These are phyloP conservation scores for Anguilla marmorata DNA, from an alignment of 2,797 vertebrate species.

Conservation along the genomic window DNA sequence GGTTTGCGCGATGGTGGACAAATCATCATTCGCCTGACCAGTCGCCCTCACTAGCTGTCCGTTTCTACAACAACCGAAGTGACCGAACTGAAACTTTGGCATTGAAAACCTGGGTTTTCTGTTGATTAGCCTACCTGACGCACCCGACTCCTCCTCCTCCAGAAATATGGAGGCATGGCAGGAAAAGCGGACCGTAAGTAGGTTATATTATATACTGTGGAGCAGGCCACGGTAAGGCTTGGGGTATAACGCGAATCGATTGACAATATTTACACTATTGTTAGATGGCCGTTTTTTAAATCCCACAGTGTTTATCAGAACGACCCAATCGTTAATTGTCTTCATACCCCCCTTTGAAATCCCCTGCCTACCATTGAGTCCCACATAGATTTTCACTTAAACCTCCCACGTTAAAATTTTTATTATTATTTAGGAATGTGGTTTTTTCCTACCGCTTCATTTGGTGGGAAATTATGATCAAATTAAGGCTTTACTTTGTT, in stretches of 20 bases:
- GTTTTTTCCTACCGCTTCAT: neutral
- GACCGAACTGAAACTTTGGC: neutral
- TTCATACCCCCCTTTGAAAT: neutral
- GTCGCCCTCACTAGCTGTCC: neutral
- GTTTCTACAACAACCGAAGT: constrained; percentile 25
- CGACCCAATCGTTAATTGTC: neutral
- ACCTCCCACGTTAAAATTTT: neutral
- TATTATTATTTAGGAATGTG: neutral
- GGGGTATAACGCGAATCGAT: neutral
- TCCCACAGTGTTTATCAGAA: neutral
- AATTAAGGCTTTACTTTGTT: too few species aligned
- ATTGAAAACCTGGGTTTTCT: constrained; percentile 7
- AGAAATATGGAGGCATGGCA: constrained; percentile 78
- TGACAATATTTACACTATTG: neutral
- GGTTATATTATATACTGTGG: constrained; percentile 46
- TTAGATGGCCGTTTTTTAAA: neutral
- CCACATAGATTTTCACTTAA: neutral
- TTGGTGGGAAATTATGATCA: neutral
- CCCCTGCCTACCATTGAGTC: neutral
- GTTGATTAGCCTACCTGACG: constrained; percentile 44
- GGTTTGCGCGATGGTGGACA: constrained; percentile 29
- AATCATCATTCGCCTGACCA: constrained; percentile 10
- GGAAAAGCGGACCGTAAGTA: constrained; percentile 73
- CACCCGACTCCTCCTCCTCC: constrained; percentile 58
- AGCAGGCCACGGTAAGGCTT: neutral